Evolutionary conservation across 2,888 invertebrate genomes (phyloP).

Genomic region (Caenorhabditis sp.): DNA sequence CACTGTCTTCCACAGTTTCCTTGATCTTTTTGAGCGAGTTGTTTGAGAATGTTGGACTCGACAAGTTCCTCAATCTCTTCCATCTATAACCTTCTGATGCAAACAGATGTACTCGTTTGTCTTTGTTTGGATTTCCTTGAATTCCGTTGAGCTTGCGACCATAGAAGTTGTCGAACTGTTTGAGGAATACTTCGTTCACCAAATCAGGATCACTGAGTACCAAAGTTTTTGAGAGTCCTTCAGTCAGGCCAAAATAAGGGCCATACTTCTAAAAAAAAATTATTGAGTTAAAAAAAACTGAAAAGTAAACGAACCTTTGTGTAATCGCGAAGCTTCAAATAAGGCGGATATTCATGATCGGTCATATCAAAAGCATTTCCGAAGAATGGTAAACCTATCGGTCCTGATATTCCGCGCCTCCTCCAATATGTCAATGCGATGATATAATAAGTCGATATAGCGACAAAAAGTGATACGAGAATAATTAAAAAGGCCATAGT

Average conservation of each 20-base stretch:
- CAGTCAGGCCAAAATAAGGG: slow-evolving; percentile 44
- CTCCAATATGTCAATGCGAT: slow-evolving; percentile 43
- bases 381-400: slow-evolving; percentile 26
- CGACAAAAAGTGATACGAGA: too few species aligned
- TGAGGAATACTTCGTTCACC: slow-evolving; percentile 72
- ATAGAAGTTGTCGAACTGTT: slow-evolving; percentile 72
- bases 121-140: slow-evolving; percentile 46
- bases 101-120: slow-evolving; percentile 58
- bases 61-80: slow-evolving; percentile 73
- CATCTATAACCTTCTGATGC: slow-evolving; percentile 72
- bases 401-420: slow-evolving; percentile 42
- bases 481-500: too few species aligned
- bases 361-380: slow-evolving; percentile 27
- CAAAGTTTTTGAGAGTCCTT: slow-evolving; percentile 62
- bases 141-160: slow-evolving; percentile 66
- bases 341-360: slow-evolving; percentile 7
- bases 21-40: slow-evolving; percentile 72
- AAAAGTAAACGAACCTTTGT: slow-evolving; percentile 13
- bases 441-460: slow-evolving; percentile 25
- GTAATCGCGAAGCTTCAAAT: slow-evolving; percentile 49
- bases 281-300: too few species aligned
- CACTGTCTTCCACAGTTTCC: slow-evolving; percentile 42
- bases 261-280: slow-evolving; percentile 29
- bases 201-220: slow-evolving; percentile 72
- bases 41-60: slow-evolving; percentile 73